Evolutionary conservation across 2,888 invertebrate genomes (phyloP), one percentile per base, ranked within the genome.

Genomic region (Spatulosminthurus flaviceps): DNA sequence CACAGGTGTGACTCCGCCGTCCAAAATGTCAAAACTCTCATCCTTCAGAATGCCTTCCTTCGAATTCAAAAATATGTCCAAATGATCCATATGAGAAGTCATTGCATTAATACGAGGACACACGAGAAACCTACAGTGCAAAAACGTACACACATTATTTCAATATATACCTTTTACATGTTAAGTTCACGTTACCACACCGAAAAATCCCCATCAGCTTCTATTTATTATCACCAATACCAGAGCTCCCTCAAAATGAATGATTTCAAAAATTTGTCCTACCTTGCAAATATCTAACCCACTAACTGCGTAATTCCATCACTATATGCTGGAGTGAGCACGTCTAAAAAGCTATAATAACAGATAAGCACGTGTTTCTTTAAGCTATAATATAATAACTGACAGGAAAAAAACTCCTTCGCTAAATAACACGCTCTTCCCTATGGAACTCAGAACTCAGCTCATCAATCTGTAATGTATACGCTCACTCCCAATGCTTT

Each of bases 21-120:
- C 78, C 64, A 81, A 60, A 64, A 81, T 80, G 69, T 81, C 81
- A 69, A 81, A 81, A n/a, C 61, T 61, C 43, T 82, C 82, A 72
- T 82, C 82, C 70, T 82, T 82, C 16, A 82, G 19, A 19, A 80
- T 51, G 28, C 41, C 42, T 11, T 77, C 79, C 71, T 80, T 80
- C 11, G 81, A 80, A 67, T 80, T 81, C 21, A 81, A 73, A 75
- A 82, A 82, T 34, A 82, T 80, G 71, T 82, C 82, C 64, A 82
- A 77, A 34, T 77, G 79, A 71, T 82, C 80, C 80, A 80, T 80
- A 64, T 80, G 80, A 61, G 82, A 82, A 64, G 77, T 79, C 82
- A 82, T 82, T 41, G 61, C 24, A 66, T 13, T 24, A n/a, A 26
- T 28, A 72, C 42, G 21, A 61, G 41, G 70, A 42, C 24, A 13